Conservation (phyloP, 2,797 vertebrate species). For the Limnodromus scolopaceus region DNA sequence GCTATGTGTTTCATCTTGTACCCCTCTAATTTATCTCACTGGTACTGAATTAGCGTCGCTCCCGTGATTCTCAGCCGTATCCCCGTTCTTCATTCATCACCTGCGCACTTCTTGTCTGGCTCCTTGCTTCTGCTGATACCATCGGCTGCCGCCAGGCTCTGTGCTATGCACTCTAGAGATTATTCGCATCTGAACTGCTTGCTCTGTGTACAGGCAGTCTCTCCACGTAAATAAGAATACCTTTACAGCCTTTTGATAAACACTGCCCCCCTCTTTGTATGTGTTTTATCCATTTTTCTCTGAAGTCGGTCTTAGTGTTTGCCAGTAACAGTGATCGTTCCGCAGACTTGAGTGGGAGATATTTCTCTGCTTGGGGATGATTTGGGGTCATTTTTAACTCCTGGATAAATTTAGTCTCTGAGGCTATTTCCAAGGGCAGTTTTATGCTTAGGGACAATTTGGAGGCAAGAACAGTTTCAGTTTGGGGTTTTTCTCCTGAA, state of each 20-base stretch:
- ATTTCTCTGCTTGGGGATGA: not conserved
- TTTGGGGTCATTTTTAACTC: not conserved
- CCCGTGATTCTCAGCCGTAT: not conserved
- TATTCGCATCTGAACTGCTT: not conserved
- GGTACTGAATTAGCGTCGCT: not conserved
- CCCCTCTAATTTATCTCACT: slow-evolving; percentile 18
- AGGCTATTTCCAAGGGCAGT: not conserved
- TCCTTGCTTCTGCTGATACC: not conserved
- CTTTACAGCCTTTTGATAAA: slow-evolving; percentile 34
- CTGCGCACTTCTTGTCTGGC: not conserved
- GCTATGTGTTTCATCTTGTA: not conserved
- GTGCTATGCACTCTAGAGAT: not conserved
- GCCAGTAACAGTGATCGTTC: not conserved
- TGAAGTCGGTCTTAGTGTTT: not conserved
- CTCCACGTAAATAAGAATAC: not conserved
- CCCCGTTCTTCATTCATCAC: not conserved
- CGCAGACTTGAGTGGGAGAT: not conserved
- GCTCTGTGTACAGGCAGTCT: not conserved
- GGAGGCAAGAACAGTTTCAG: not conserved
- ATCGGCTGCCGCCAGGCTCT: not conserved
- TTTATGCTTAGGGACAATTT: not conserved
- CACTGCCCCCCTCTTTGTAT: not conserved
- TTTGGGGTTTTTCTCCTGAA: not conserved
- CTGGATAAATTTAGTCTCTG: not conserved
- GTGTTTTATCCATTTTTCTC: not conserved